phyloP scores from a whole-genome alignment of 1,140 invertebrate genomes.

The Paraescarpia echinospica region DNA sequence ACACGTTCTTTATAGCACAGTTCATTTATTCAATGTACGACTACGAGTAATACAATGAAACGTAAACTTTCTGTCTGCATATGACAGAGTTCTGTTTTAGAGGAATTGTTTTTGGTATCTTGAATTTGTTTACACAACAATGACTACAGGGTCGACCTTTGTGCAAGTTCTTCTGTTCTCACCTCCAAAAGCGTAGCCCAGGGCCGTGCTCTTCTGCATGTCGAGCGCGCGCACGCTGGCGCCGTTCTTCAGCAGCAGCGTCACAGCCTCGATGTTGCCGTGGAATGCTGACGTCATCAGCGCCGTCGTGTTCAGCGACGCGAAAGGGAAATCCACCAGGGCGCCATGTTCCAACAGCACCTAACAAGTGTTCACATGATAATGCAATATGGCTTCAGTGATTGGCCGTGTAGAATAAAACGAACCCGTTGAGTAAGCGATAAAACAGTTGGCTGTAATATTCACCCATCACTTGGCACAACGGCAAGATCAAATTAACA shows the following conservation, averaged over 20 bases:
- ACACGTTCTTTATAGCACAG: no score
- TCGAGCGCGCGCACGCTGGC: slow-evolving; percentile 27
- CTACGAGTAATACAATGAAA: no score
- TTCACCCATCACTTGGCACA: not conserved
- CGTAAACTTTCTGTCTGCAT: no score
- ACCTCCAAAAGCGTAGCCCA: slow-evolving; percentile 32
- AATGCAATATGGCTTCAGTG: not conserved
- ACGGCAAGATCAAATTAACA: not conserved
- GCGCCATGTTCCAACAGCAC: slow-evolving; percentile 28
- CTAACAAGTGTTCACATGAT: not conserved
- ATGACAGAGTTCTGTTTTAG: no score
- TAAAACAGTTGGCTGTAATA: not conserved
- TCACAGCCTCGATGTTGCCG: slow-evolving; percentile 26
- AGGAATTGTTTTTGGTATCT: no score
- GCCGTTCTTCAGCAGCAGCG: slow-evolving; percentile 22
- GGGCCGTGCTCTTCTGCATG: slow-evolving; percentile 28
- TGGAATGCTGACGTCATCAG: slow-evolving; percentile 33
- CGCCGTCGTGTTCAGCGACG: slow-evolving; percentile 26
- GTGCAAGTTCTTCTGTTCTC: no score
- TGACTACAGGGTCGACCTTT: not conserved
- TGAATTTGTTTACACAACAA: not conserved
- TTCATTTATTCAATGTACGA: no score
- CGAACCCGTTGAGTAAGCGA: no score
- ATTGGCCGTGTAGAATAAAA: not conserved
- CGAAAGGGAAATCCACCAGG: slow-evolving; percentile 23